Evolutionary conservation across 2,888 invertebrate genomes (phyloP).

Genomic region (Hyppa rectilinea): DNA sequence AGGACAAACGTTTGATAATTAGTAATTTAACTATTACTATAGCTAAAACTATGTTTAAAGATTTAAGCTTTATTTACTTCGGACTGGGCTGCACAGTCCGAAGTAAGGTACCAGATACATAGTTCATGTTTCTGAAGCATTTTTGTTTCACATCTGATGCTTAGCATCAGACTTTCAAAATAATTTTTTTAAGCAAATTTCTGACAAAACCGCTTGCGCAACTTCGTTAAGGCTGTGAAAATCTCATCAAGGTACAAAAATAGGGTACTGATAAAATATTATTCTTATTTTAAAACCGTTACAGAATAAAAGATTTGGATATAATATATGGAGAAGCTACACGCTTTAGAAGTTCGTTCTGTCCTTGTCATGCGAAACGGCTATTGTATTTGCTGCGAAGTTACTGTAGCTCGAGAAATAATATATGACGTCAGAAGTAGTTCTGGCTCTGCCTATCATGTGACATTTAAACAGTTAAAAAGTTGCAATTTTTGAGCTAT

Average conservation of each 20-base stretch:
- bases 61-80: background rate
- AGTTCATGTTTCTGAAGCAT: background rate
- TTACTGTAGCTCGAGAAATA: background rate
- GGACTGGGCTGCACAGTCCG: background rate
- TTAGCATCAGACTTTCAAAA: background rate
- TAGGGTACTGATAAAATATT: background rate
- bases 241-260: background rate
- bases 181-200: background rate
- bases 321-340: conserved; percentile 32
- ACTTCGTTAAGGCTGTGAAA: background rate
- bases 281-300: background rate
- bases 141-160: background rate
- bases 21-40: background rate
- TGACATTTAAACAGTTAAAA: background rate
- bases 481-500: background rate
- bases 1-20: conserved; percentile 16
- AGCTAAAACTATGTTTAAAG: background rate
- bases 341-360: conserved; percentile 13
- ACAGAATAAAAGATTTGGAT: background rate
- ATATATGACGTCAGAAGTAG: background rate
- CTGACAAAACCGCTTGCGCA: background rate
- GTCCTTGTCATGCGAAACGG: background rate
- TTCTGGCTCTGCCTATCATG: background rate
- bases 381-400: background rate
- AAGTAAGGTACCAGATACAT: background rate